A percentile compares a stretch with the other conserved stretches of the same genome.
phyloP scores from a whole-genome alignment of 2,113 vertebrate species.

The Copsychus sechellarum region DNA sequence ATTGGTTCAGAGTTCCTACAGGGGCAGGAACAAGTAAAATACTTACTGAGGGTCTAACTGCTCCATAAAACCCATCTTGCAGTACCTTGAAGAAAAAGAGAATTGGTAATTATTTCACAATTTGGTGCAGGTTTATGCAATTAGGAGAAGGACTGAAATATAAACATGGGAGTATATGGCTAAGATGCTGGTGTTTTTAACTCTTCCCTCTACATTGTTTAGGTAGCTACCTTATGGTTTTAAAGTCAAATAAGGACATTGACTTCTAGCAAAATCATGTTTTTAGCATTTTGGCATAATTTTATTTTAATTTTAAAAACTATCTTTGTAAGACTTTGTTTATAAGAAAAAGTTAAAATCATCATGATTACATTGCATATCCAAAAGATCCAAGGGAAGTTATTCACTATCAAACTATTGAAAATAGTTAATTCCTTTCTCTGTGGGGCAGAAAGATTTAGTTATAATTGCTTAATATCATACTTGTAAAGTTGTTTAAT shows the following conservation, averaged over 20 bases:
- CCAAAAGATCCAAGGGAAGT: not conserved
- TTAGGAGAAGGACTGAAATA: not conserved
- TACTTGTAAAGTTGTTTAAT: not conserved
- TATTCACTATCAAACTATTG: not conserved
- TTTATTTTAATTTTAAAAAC: not conserved
- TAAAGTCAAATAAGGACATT: not conserved
- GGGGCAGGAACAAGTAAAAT: not conserved
- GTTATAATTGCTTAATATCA: not conserved
- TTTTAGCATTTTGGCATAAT: not conserved
- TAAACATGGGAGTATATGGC: not conserved
- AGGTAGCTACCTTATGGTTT: not conserved
- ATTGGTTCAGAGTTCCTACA: not conserved
- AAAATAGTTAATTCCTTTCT: not conserved
- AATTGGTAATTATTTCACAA: not conserved
- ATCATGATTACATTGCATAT: not conserved
- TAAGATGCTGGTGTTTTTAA: not conserved
- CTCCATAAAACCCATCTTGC: not conserved
- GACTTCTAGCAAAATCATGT: not conserved
- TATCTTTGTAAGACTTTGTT: not conserved
- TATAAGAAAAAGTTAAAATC: not conserved
- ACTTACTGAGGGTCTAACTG: not conserved
- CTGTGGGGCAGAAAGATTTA: not conserved
- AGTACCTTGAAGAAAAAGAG: not conserved
- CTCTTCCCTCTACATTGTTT: not conserved
- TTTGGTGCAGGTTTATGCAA: not conserved